Conservation (phyloP, 2,888 invertebrate species). For the Trachelus troglodyta region DNA sequence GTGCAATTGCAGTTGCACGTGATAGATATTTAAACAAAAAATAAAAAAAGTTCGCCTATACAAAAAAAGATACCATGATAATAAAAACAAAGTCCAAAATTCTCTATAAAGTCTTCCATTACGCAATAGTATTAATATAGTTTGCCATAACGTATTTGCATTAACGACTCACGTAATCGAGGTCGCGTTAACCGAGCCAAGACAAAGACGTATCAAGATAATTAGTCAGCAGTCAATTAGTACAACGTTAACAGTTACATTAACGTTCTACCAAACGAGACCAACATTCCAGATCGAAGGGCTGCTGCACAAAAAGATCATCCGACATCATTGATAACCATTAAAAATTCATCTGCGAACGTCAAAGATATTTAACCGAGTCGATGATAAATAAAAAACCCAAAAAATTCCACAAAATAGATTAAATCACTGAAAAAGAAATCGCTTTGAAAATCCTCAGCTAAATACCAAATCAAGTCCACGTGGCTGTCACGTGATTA, state of each 20-base stretch:
- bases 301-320: neutral
- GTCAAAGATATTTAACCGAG: neutral
- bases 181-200: neutral
- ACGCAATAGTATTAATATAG: neutral
- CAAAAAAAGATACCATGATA: neutral
- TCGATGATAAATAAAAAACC: neutral
- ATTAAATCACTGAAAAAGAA: too few relatives aligned
- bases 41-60: neutral
- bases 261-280: neutral
- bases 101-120: neutral
- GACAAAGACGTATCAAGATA: neutral
- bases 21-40: too few relatives aligned
- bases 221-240: neutral
- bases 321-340: neutral
- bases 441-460: neutral
- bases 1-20: too few relatives aligned
- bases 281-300: neutral
- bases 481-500: too few relatives aligned
- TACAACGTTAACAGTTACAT: neutral
- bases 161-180: neutral
- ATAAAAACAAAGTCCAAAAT: neutral
- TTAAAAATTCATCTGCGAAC: neutral
- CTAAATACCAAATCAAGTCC: neutral
- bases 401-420: too few relatives aligned
- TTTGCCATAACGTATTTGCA: neutral